A percentile compares a stretch with the other conserved stretches of the same genome.
phyloP scores from a whole-genome alignment of 2,113 vertebrate genomes.

The Stictonetta naevosa region DNA sequence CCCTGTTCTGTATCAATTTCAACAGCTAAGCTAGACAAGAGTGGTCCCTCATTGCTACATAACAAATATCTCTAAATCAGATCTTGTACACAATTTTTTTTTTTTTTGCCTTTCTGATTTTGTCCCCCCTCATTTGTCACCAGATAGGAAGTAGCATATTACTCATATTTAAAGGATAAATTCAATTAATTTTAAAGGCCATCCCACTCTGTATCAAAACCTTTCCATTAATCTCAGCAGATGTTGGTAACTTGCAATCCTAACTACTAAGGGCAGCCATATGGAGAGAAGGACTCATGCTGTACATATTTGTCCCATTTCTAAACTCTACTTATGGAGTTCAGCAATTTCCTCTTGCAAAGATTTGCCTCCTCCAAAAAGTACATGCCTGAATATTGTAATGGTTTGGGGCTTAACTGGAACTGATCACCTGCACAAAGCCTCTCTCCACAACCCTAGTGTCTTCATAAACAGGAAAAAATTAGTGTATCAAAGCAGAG shows the following conservation, averaged over 20 bases:
- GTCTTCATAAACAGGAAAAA: not conserved
- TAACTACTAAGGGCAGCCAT: not conserved
- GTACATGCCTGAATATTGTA: not conserved
- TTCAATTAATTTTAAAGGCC: not conserved
- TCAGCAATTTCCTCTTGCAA: not conserved
- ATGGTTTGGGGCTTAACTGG: not conserved
- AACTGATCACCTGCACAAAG: not conserved
- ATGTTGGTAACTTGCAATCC: not conserved
- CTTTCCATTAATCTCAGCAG: not conserved
- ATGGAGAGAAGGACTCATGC: not conserved
- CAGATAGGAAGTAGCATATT: not conserved
- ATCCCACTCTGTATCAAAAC: not conserved
- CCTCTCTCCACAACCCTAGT: not conserved
- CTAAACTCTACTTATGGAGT: not conserved
- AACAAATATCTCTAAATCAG: not conserved
- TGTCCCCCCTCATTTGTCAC: not conserved
- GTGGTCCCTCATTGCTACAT: not conserved
- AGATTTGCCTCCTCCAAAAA: not conserved
- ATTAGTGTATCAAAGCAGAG: not conserved
- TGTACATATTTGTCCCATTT: not conserved
- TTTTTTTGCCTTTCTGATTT: not conserved
- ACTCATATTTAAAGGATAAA: conserved; percentile 4
- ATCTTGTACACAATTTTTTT: not conserved
- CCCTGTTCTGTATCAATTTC: not conserved
- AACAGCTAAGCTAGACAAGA: not conserved